Base-by-base conservation (phyloP, 2,113 vertebrate species). In the Ammodytes dubius region DNA sequence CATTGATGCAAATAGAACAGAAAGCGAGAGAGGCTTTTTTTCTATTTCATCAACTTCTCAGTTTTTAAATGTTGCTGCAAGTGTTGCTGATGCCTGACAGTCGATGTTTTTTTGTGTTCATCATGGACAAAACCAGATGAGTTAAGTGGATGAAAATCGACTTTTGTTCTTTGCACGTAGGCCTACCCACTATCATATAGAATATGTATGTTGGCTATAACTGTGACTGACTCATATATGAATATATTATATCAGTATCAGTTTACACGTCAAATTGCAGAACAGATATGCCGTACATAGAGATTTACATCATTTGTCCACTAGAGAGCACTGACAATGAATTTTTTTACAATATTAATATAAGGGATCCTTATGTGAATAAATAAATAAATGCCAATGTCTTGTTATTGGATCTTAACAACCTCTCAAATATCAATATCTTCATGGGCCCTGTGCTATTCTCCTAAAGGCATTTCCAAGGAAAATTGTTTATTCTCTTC, bases 401-500 rank as follows among this genome's bases (percentile, higher is more conserved):
- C 14, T 37, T 67, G 46, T 14, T 39, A 10, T 10, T 70, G 40
- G 15, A 46, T 27, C 52, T 56, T 46, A 45, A 54, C 9, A 49
- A 49, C 13, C 35, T 70, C 19, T 70, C 53, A 37, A 77, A 74
- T 59, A 60, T 43, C 53, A 19, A 35, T 53, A 57, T 52, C 10
- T 60, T 3, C 53, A 35, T 13, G 14, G 12, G 19, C 42, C 19
- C 12, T 39, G 39, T 9, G 17, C n/a, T 61, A n/a, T 57, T 46
- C 27, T 57, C 10, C 42, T 15, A 57, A 69, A 59, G 27, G 4
- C 27, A 15, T 35, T 8, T 54, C 35, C 6, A 43, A 43, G n/a
- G 8, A 54, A 58, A 69, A 75, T 19, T 2, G 17, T 45, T 63
- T 40, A 69, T 78, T 86, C 14, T 61, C 61, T 76, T 61, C 35